Conservation (phyloP, 2,797 vertebrate species). For the Acanthurus tractus region DNA sequence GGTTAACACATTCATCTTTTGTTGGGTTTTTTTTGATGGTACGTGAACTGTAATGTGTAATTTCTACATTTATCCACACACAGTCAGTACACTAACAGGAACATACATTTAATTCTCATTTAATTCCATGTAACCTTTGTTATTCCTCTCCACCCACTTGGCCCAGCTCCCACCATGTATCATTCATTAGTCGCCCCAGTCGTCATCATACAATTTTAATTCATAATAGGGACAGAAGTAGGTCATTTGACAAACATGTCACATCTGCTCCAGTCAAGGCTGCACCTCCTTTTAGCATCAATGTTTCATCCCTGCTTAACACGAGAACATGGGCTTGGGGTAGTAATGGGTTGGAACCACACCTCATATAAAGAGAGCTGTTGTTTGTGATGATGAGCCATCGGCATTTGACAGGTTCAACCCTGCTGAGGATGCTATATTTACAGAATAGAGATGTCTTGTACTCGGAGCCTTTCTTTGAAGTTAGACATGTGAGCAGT, state of each 20-base stretch:
- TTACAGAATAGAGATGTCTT: constrained; percentile 24
- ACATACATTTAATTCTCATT: constrained; percentile 6
- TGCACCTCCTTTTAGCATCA: constrained; percentile 75
- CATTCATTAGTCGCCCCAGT: constrained; percentile 81
- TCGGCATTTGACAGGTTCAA: constrained; percentile 9
- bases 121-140: constrained; percentile 60
- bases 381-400: constrained; percentile 11
- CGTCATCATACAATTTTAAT: constrained; percentile 88
- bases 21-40: not conserved
- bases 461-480: constrained; percentile 6
- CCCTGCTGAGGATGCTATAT: constrained; percentile 23
- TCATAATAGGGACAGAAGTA: constrained; percentile 87
- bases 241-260: constrained; percentile 88
- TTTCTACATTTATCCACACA: constrained; percentile 27
- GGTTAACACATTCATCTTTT: constrained; percentile 26
- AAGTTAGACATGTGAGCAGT: not conserved
- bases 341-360: constrained; percentile 8
- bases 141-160: constrained; percentile 49
- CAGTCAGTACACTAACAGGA: not conserved
- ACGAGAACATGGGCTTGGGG: constrained; percentile 37
- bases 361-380: constrained; percentile 24
- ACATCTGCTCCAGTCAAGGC: constrained; percentile 85
- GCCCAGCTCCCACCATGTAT: constrained; percentile 75
- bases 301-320: constrained; percentile 71
- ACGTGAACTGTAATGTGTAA: constrained; percentile 2